phyloP scores from a whole-genome alignment of 2,797 vertebrate species.

The Calcarius lapponicus region DNA sequence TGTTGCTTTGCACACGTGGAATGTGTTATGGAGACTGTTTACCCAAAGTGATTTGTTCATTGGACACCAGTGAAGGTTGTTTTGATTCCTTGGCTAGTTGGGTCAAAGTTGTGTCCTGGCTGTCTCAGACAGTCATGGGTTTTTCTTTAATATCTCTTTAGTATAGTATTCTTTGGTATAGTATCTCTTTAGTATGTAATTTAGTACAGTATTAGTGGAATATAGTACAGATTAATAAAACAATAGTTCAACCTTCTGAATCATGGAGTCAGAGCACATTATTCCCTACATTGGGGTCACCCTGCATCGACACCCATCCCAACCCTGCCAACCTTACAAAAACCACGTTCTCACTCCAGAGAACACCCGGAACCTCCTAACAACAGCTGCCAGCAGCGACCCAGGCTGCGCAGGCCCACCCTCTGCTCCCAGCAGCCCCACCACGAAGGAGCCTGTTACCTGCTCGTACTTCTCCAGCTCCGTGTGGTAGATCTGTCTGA shows the following conservation, averaged over 20 bases:
- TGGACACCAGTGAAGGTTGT: not conserved
- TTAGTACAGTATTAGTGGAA: no score
- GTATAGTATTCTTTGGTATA: no score
- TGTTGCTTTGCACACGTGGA: not conserved
- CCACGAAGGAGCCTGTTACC: slow-evolving; percentile 75
- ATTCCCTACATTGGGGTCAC: not conserved
- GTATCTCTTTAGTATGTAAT: no score
- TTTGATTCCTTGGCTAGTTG: not conserved
- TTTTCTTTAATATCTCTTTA: no score
- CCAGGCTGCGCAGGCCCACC: not conserved
- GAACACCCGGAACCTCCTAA: not conserved
- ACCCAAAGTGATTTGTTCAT: not conserved
- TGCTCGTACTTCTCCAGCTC: slow-evolving; percentile 99
- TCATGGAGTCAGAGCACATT: no score
- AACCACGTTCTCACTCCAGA: not conserved
- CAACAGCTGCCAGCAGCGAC: not conserved
- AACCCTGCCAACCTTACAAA: not conserved
- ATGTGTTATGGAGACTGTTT: not conserved
- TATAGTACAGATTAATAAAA: no score
- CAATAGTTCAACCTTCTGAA: no score
- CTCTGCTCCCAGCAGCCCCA: not conserved
- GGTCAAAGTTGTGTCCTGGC: no score
- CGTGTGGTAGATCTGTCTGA: slow-evolving; percentile 98
- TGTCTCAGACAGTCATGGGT: not conserved
- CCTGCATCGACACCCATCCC: not conserved